These are phyloP conservation scores for Microcaecilia unicolor DNA, from an alignment of 2,797 vertebrate genomes.

Conservation along the genomic window DNA sequence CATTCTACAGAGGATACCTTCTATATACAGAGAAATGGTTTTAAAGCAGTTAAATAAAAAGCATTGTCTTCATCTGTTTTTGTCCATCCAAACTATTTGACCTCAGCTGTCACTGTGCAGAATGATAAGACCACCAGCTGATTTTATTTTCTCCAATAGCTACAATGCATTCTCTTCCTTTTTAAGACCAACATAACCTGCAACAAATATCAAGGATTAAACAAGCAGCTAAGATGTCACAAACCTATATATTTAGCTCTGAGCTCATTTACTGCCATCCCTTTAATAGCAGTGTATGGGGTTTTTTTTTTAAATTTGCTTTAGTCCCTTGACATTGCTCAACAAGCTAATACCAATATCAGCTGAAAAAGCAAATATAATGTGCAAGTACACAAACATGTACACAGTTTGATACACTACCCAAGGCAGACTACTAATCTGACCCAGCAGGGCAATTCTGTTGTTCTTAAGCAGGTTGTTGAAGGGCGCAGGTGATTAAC, in stretches of 20 bases:
- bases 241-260: conserved; percentile 62
- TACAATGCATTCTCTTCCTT: conserved; percentile 67
- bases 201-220: conserved; percentile 42
- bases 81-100: conserved; percentile 58
- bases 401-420: too few relatives aligned
- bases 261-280: conserved; percentile 50
- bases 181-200: conserved; percentile 49
- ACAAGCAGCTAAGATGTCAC: conserved; percentile 47
- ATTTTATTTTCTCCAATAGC: conserved; percentile 33
- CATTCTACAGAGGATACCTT: too few relatives aligned
- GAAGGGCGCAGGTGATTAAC: too few relatives aligned
- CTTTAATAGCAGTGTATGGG: conserved; percentile 25
- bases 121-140: conserved; percentile 82
- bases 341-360: background rate
- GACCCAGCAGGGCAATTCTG: too few relatives aligned
- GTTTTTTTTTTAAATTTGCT: conserved; percentile 29
- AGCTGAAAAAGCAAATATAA: conserved; percentile 6
- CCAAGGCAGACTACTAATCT: too few relatives aligned
- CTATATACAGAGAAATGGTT: too few relatives aligned
- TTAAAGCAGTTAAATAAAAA: conserved; percentile 17
- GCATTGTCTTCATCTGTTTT: conserved; percentile 26
- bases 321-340: conserved; percentile 24
- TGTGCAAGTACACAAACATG: conserved; percentile 12
- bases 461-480: too few relatives aligned
- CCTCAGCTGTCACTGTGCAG: conserved; percentile 76